Evolutionary conservation across 2,797 vertebrate species (phyloP).

Genomic region (Anguilla obscura): DNA sequence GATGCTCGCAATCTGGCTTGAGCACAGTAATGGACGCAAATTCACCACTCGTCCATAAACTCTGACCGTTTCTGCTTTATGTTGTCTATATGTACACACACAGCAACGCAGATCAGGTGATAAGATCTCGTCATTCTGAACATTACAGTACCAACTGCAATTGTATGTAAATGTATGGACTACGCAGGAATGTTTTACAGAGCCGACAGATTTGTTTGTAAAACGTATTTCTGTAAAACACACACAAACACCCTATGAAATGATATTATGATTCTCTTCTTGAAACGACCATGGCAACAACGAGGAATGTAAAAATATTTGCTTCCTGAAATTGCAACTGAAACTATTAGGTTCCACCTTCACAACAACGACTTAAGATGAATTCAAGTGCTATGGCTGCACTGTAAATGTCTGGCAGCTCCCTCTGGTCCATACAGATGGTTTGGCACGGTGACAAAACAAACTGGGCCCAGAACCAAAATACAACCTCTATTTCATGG

Average conservation of each 20-base stretch:
- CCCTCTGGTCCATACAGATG: constrained; percentile 70
- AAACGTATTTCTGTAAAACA: background rate
- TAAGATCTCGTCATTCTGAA: background rate
- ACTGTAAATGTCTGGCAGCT: constrained; percentile 62
- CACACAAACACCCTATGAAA: background rate
- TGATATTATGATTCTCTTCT: background rate
- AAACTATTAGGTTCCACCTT: constrained; percentile 55
- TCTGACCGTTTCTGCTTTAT: background rate
- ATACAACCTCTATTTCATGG: constrained; percentile 77
- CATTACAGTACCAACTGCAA: background rate
- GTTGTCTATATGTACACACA: background rate
- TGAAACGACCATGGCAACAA: background rate
- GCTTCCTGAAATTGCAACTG: constrained; percentile 50
- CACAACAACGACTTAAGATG: constrained; percentile 62
- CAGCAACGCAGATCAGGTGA: background rate
- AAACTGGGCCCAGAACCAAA: constrained; percentile 75
- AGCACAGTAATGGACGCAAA: background rate
- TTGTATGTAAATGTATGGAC: background rate
- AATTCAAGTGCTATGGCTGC: constrained; percentile 58
- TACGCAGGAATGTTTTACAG: background rate
- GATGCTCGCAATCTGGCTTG: background rate
- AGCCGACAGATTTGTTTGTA: background rate
- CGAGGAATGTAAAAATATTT: background rate
- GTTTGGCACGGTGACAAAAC: constrained; percentile 76
- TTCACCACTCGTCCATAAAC: background rate